Evolutionary conservation across 2,888 invertebrate species (phyloP), one percentile per base, ranked within the genome.

Genomic region (Timandra comae): DNA sequence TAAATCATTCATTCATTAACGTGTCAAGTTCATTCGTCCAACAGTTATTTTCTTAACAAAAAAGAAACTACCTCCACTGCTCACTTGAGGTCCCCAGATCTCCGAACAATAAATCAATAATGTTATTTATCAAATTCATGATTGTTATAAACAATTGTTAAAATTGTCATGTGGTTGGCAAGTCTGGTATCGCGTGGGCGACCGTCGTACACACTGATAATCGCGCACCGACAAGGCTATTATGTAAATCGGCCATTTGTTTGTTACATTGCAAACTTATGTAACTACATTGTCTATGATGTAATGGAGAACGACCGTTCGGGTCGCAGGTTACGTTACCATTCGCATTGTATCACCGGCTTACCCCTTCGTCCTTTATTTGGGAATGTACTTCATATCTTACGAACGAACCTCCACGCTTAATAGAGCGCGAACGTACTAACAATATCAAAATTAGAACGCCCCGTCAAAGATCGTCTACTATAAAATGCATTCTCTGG

Each of bases 181-280:
- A 42, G 32, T 28, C 39, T 38, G 35, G 49, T 34, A 48, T 61
- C 49, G 58, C 62, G 66, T 64, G 56, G 69, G 64, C 64, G 16
- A 7, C 7, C 11, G 4, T 6, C 11, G 63, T 63, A 56, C 47
- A 54, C 57, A 51, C 56, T 65, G 61, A 64, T 77, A 71, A 74
- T 67, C 71, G 69, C 59, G 54, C 54, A 61, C 69, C 65, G 63
- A 65, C 76, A 70, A 70, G 66, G 67, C 69, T 74, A 74, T 80
- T 80, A 78, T 76, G 78, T 78, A 79, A 80, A 77, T 74, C 71
- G 71, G 60, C 65, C 76, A 64, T 76, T 76, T 75, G 73, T 74
- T 76, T 71, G 75, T 72, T 68, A 78, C 75, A 71, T 65, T 72
- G 63, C 59, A 40, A 24, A 24, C 55, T 80, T 80, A 75, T 59